Evolutionary conservation across 2,113 vertebrate species (phyloP).

Genomic region (Litocranius walleri): DNA sequence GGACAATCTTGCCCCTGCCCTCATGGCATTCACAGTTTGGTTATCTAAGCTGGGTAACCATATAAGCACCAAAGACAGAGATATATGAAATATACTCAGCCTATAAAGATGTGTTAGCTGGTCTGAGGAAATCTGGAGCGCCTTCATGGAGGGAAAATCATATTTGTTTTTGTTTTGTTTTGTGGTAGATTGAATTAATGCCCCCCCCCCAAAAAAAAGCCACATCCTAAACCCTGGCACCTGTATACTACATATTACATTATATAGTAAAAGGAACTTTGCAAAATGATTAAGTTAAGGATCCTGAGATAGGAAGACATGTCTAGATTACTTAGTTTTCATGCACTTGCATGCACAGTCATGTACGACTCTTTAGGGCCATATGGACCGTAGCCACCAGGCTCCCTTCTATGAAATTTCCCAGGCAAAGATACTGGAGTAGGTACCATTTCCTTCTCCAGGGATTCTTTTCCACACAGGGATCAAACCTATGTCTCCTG

Average conservation of each 20-base stretch:
- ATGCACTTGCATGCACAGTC: fast-evolving
- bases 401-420: not conserved
- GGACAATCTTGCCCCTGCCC: not conserved
- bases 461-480: not conserved
- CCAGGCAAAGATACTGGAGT: not conserved
- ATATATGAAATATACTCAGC: not conserved
- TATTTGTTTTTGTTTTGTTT: not conserved
- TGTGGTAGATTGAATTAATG: not conserved
- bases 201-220: fast-evolving
- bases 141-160: not conserved
- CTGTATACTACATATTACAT: not conserved
- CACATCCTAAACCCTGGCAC: not conserved
- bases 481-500: not conserved
- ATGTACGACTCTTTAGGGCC: not conserved
- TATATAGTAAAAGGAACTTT: not conserved
- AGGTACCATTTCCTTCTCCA: not conserved
- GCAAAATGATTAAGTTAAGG: not conserved
- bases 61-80: not conserved
- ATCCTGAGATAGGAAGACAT: not conserved
- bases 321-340: not conserved
- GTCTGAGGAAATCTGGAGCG: not conserved
- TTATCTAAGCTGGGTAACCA: not conserved
- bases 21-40: not conserved
- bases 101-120: not conserved
- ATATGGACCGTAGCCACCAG: not conserved